Base-by-base conservation (phyloP, 2,888 invertebrate species). In the Bellardia pandia region DNA sequence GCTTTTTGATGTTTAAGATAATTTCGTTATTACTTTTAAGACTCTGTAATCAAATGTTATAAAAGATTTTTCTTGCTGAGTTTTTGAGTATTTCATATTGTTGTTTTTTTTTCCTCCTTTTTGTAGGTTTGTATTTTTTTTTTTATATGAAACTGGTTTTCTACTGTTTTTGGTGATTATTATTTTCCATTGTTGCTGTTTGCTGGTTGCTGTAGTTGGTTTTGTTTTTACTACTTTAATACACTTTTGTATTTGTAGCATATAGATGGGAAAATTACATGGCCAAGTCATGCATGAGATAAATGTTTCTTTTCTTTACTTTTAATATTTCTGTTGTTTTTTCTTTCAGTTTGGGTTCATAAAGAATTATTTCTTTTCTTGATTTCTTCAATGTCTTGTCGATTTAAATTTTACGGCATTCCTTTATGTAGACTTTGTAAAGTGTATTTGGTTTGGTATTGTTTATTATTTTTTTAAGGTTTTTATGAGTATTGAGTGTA, bases 1-100 rank as follows among this genome's bases (percentile, higher is more conserved):
- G 71, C 11, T 64, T 58, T 74, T 45, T 69, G 76, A 84, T 83
- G 45, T 72, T 80, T 76, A 66, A 86, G 83, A 83, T 83, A 83
- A 83, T 83, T 86, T 83, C 60, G 76, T 86, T 86, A 82, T 80
- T 86, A 76, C 60, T 79, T 83, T 86, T 64, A 83, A 80, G 51
- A 86, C 83, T 69, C 69, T 83, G 79, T 83, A 86, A 86, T 86
- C 79, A 80, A 86, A 86, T 77, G 83, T 77, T 80, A 84, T 86
- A 80, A 84, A 79, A 74, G 14, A 37, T 74, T 74, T 76, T 71
- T 72, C 30, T 30, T 69, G 53, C 40, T 45, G 45, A 23, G 13
- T 45, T 68, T 23, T 58, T 58, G 33, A 16, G 3, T 23, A 23
- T 14, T 58, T 42, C 9, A 77, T 71, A 62, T 68, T 8, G 37